These are phyloP conservation scores for Lordiphosa stackelbergi DNA, from an alignment of 1,140 invertebrate genomes.

Conservation along the genomic window DNA sequence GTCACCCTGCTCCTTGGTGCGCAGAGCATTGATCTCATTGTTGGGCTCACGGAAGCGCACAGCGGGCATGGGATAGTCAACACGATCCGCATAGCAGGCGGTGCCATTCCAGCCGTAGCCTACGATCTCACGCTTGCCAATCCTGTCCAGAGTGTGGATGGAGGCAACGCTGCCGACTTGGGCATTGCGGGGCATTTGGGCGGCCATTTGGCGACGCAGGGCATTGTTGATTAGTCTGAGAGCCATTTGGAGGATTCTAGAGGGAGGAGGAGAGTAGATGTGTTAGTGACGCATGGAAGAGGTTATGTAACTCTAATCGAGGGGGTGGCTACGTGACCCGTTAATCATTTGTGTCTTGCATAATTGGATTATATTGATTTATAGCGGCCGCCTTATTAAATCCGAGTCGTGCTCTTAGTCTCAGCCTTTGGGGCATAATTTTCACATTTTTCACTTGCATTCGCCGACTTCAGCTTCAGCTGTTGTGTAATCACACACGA, in stretches of 20 bases:
- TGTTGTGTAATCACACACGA: slow-evolving; percentile 58
- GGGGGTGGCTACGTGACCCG: too few species aligned
- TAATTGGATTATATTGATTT: too few species aligned
- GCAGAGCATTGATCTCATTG: slow-evolving; percentile 83
- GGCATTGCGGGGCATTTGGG: slow-evolving; percentile 49
- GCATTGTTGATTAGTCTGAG: slow-evolving; percentile 65
- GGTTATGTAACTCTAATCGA: background rate
- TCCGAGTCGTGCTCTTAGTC: slow-evolving; percentile 1
- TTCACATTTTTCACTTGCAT: slow-evolving; percentile 37
- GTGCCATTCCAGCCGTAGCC: slow-evolving; percentile 92
- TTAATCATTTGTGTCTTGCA: too few species aligned
- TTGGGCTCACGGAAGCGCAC: slow-evolving; percentile 87
- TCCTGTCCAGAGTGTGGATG: slow-evolving; percentile 76
- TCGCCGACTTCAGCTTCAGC: slow-evolving; percentile 11
- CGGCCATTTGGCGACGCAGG: slow-evolving; percentile 58
- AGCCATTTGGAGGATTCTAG: slow-evolving; percentile 56
- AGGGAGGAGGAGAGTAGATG: slow-evolving; percentile 13
- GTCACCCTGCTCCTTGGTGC: slow-evolving; percentile 95
- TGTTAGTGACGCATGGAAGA: slow-evolving; percentile 5
- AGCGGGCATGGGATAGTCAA: slow-evolving; percentile 92
- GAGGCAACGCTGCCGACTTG: slow-evolving; percentile 63
- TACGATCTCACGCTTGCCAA: slow-evolving; percentile 94
- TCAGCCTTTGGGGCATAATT: slow-evolving; percentile 28
- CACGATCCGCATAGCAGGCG: slow-evolving; percentile 87
- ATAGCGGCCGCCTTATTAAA: too few species aligned